These are phyloP conservation scores for Amblyjoppa proteus DNA, from an alignment of 2,888 invertebrate species.

Conservation along the genomic window DNA sequence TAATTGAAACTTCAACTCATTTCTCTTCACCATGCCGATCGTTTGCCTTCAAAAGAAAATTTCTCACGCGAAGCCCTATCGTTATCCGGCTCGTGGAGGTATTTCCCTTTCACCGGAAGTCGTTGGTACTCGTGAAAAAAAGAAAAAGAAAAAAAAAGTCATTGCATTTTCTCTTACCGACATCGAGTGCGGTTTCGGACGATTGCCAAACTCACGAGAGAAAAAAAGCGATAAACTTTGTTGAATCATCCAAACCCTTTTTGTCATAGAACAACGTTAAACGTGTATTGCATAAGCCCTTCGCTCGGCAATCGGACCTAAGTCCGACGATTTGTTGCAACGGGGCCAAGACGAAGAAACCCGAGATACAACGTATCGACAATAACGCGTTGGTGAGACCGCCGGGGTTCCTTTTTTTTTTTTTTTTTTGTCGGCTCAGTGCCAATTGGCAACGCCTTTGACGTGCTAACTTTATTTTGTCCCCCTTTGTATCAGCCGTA, in stretches of 20 bases:
- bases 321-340: constrained; percentile 42
- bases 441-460: constrained; percentile 56
- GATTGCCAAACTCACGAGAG: too few relatives aligned
- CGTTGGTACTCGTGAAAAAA: too few relatives aligned
- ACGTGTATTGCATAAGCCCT: constrained; percentile 19
- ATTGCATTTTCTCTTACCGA: too few relatives aligned
- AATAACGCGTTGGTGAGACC: constrained; percentile 41
- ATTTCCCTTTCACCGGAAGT: neutral
- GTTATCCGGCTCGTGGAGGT: too few relatives aligned
- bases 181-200: too few relatives aligned
- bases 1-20: neutral
- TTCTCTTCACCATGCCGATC: neutral
- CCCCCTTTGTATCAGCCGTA: too few relatives aligned
- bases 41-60: neutral
- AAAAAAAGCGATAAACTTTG: too few relatives aligned
- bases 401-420: constrained; percentile 3
- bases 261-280: neutral
- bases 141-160: too few relatives aligned
- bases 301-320: neutral
- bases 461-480: constrained; percentile 28
- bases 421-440: constrained; percentile 28
- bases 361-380: constrained; percentile 49
- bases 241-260: neutral
- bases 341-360: neutral
- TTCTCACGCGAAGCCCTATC: neutral